Evolutionary conservation across 1,140 invertebrate species (phyloP), one percentile per base, ranked within the genome.

Genomic region (Reticulitermes speratus): DNA sequence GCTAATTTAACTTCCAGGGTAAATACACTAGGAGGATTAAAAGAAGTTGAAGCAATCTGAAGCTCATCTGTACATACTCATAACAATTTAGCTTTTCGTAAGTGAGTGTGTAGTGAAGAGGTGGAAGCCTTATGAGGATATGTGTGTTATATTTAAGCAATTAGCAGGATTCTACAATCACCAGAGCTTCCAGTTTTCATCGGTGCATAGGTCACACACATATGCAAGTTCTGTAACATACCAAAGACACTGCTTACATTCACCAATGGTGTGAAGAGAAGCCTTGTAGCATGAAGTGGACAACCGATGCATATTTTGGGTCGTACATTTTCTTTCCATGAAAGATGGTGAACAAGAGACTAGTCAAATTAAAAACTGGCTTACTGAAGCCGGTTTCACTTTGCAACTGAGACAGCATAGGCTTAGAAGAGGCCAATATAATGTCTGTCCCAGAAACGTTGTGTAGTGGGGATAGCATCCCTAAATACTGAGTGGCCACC

Each of bases 101-200:
- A 85, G 25, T 55, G 52, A n/a, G 85, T 55, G 85, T 84, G n/a
- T 85, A 85, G 85, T 84, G 59, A 85, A 69, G n/a, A 44, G 44
- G 25, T 81, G 85, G 85, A 85, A 85, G 85, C 85, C 75, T 44
- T 55, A 48, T n/a, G 44, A 85, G 44, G 30, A 44, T n/a, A 85
- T 30, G n/a, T 75, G 16, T 23, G 65, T 75, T n/a, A n/a, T 11
- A 75, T 75, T 75, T 38, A 85, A 85, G 23, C 59, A 82, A 69
- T 52, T 85, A 85, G 85, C 19, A n/a, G 85, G 55, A 48, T 85
- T 25, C 55, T 85, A 85, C 85, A 86, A 86, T 86, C 86, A 86
- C 19, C 83, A 84, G 86, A 86, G 86, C 86, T 86, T 86, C 86
- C 86, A 86, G 83, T 83, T 86, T 83, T 86, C 16, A 59, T 44